Percentiles rank a stretch among this genome's conserved stretches.
phyloP scores from a whole-genome alignment of 2,113 vertebrate genomes.

The Clarias magur region DNA sequence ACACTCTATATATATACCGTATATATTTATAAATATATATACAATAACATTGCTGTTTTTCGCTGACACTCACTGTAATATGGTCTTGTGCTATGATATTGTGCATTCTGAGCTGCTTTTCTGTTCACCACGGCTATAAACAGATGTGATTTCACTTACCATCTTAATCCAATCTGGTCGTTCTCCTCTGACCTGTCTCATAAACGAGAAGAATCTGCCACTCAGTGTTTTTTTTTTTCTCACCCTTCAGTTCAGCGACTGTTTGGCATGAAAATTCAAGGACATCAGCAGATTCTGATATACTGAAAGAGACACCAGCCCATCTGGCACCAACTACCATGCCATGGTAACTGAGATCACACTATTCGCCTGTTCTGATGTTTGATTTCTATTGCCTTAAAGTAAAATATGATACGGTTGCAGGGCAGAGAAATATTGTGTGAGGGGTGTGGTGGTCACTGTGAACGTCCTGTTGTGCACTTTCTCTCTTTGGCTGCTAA shows the following conservation, averaged over 20 bases:
- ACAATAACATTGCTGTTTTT: too few species aligned
- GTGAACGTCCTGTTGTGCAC: slow-evolving; percentile 5
- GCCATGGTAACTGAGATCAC: neutral
- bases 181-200: neutral
- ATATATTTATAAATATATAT: neutral
- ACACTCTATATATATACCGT: neutral
- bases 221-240: neutral
- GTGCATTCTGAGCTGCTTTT: neutral
- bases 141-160: neutral
- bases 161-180: neutral
- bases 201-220: neutral
- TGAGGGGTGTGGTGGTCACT: neutral
- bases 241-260: neutral
- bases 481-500: slow-evolving; percentile 18
- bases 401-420: neutral
- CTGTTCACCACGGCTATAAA: neutral
- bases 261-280: neutral
- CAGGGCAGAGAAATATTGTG: neutral
- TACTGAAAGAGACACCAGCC: neutral
- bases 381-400: neutral
- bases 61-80: too few species aligned
- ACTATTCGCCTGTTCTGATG: too few species aligned
- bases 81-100: neutral
- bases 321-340: neutral
- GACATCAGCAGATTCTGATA: neutral